Evolutionary conservation across 2,113 vertebrate genomes (phyloP).

Genomic region (Rhinolophus ferrumequinum): DNA sequence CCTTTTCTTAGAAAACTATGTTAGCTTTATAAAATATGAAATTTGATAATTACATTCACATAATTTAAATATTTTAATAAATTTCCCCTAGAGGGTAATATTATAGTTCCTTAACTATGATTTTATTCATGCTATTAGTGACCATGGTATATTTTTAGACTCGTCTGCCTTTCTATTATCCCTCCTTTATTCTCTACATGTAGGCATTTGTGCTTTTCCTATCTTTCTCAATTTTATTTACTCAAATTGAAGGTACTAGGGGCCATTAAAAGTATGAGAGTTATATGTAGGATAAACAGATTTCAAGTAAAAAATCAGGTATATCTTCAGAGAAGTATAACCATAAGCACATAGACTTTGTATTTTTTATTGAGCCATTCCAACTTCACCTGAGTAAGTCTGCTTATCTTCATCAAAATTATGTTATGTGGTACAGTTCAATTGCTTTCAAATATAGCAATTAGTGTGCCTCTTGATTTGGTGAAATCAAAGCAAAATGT

Average conservation of each 20-base stretch:
- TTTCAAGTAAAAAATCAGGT: background rate
- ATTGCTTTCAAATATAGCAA: background rate
- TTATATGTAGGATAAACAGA: background rate
- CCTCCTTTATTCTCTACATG: background rate
- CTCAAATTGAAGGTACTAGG: background rate
- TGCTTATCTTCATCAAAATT: background rate
- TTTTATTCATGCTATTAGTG: background rate
- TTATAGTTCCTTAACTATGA: background rate
- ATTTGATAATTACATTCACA: background rate
- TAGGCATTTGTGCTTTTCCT: background rate
- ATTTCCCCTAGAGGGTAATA: background rate
- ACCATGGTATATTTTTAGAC: background rate
- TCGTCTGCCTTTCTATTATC: background rate
- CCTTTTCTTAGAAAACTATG: background rate
- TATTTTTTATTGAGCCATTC: background rate
- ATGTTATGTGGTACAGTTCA: background rate
- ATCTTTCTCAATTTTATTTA: background rate
- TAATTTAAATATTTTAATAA: background rate
- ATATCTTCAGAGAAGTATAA: background rate
- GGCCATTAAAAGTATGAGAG: background rate
- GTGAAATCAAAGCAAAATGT: background rate
- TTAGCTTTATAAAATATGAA: background rate
- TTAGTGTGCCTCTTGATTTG: background rate
- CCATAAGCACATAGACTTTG: background rate
- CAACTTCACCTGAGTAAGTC: background rate